phyloP scores from a whole-genome alignment of 2,888 invertebrate species.

The Drosophila cognata region DNA sequence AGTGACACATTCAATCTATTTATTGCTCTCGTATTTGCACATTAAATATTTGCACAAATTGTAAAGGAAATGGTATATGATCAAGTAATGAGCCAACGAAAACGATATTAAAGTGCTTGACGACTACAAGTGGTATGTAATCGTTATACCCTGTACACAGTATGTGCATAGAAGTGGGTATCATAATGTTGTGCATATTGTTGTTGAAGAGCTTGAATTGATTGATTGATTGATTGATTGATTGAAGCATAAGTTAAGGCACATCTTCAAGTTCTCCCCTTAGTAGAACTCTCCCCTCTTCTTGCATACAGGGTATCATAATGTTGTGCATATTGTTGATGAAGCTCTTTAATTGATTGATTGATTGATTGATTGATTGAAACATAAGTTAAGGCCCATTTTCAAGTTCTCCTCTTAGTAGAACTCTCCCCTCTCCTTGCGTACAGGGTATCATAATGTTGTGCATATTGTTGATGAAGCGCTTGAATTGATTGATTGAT shows the following conservation, averaged over 20 bases:
- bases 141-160: slow-evolving; percentile 11
- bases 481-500: not conserved
- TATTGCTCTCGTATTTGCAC: slow-evolving; percentile 44
- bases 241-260: not conserved
- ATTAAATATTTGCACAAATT: slow-evolving; percentile 60
- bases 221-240: too few species aligned
- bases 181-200: not conserved
- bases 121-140: slow-evolving; percentile 29
- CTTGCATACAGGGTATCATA: not conserved
- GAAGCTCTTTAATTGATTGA: too few species aligned
- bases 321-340: too few species aligned
- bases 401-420: too few species aligned
- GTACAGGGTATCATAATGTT: not conserved
- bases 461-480: not conserved
- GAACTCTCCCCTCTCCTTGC: too few species aligned
- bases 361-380: not conserved
- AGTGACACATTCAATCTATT: slow-evolving; percentile 21
- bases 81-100: slow-evolving; percentile 42
- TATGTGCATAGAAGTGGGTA: not conserved
- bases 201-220: not conserved
- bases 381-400: not conserved
- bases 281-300: too few species aligned
- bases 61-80: slow-evolving; percentile 10
- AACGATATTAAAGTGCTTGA: slow-evolving; percentile 37
- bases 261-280: too few species aligned